Base-by-base conservation (phyloP, 64 coral and sea anemone genomes). In the Exaiptasia diaphana region DNA sequence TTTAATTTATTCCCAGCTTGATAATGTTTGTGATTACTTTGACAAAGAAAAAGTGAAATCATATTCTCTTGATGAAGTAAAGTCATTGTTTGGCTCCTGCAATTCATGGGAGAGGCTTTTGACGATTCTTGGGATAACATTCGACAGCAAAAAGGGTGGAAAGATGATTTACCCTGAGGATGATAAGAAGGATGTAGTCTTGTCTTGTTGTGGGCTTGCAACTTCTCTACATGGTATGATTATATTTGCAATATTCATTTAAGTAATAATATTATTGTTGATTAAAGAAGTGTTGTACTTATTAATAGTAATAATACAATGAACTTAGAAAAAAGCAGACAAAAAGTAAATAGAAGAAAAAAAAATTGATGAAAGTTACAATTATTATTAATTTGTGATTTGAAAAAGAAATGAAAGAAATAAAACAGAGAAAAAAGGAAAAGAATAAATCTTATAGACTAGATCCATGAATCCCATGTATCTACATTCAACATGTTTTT, bases 221-320 rank as follows among this genome's bases (percentile, higher is more conserved):
- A 81, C 83, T 38, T 76, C 91, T 28, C 45, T 94, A 46, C 64
- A 59, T 74, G 91, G 86, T 94, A 36, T 79, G 86, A 67, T 42
- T 2, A n/a, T n/a, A n/a, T n/a, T n/a, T n/a, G n/a, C n/a, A n/a
- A 15, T 4, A 21, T 22, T 5, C 23, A n/a, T 28, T 59, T 57
- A 5, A 4, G 10, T 57, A 26, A 57, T 20, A 57, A 57, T 22
- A 57, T 57, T 20, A 4, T 6, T 21, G 55, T 8, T 17, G 13
- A 28, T 28, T 25, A 59, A 59, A 59, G 3, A 22, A 8, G 22
- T 59, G 55, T 18, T n/a, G 55, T 0, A 12, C 22, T 23, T 21
- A 5, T 59, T 21, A 59, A 28, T n/a, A n/a, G n/a, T n/a, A n/a
- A n/a, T n/a, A n/a, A n/a, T n/a, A n/a, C n/a, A n/a, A n/a, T n/a